phyloP scores from a whole-genome alignment of 35 echinoderm and acorn worm species.

The Anneissia japonica region DNA sequence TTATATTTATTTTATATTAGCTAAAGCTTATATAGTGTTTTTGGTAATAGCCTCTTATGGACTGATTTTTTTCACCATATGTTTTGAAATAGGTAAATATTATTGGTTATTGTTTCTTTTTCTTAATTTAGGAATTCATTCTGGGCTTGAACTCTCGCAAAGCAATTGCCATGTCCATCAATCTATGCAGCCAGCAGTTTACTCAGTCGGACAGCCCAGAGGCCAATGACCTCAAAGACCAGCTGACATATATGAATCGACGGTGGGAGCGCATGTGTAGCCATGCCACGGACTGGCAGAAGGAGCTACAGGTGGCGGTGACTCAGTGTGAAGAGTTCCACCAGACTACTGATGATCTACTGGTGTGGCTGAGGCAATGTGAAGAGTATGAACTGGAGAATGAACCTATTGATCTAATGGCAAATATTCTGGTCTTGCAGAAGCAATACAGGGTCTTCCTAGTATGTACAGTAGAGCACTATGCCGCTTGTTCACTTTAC shows the following conservation, averaged over 20 bases:
- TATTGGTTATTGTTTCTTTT: too few species aligned
- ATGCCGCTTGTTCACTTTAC: too few species aligned
- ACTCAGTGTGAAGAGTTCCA: slow-evolving; percentile 95
- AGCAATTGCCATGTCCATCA: slow-evolving; percentile 80
- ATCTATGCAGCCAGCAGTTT: slow-evolving; percentile 87
- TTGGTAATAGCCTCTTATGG: too few species aligned
- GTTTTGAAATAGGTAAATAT: too few species aligned
- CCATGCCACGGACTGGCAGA: slow-evolving; percentile 78
- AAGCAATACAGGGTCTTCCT: slow-evolving; percentile 82
- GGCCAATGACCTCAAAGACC: slow-evolving; percentile 60
- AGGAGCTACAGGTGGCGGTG: slow-evolving; percentile 80
- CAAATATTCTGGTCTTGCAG: slow-evolving; percentile 59
- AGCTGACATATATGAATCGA: slow-evolving; percentile 77
- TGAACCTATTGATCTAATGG: slow-evolving; percentile 67
- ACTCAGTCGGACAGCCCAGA: slow-evolving; percentile 53
- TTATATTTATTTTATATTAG: too few species aligned
- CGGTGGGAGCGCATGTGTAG: slow-evolving; percentile 62
- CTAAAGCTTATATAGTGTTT: too few species aligned
- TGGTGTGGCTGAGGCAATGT: slow-evolving; percentile 35
- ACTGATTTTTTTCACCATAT: too few species aligned
- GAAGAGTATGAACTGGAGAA: slow-evolving; percentile 59
- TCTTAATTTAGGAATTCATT: slow-evolving; percentile 47
- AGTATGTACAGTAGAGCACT: slow-evolving; percentile 48
- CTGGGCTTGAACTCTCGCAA: slow-evolving; percentile 69
- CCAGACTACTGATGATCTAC: slow-evolving; percentile 84